phyloP scores from a whole-genome alignment of 1,140 invertebrate species.

The Halyomorpha halys region DNA sequence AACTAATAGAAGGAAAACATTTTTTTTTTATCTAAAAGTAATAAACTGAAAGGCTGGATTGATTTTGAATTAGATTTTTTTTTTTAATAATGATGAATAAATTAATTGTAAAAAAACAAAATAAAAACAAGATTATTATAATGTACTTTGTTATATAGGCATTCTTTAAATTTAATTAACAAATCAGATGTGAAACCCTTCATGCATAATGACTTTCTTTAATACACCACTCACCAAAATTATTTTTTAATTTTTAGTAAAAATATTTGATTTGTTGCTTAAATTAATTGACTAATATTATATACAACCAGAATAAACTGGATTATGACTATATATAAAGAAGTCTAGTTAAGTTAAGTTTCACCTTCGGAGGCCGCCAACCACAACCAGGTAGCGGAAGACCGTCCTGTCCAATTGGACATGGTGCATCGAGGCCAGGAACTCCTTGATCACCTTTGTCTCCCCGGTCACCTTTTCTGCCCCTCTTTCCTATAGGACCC shows the following conservation, averaged over 20 bases:
- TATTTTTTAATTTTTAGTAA: constrained; percentile 3
- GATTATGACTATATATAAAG: not conserved
- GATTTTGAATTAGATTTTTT: too few species aligned
- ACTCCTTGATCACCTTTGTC: constrained; percentile 90
- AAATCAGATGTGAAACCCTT: too few species aligned
- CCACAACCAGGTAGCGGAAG: constrained; percentile 88
- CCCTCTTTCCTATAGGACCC: constrained; percentile 79
- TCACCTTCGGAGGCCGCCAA: constrained; percentile 75
- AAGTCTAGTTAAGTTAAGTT: not conserved
- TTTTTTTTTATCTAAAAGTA: too few species aligned
- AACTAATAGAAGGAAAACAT: too few species aligned
- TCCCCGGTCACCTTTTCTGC: constrained; percentile 80
- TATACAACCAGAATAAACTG: not conserved
- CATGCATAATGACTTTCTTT: not conserved
- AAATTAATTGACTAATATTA: not conserved
- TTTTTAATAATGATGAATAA: too few species aligned
- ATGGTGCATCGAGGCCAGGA: constrained; percentile 91
- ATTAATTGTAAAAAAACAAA: too few species aligned
- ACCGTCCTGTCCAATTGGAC: constrained; percentile 87
- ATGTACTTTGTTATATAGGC: too few species aligned
- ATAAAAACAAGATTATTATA: too few species aligned
- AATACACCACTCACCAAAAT: not conserved
- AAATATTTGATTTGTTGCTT: not conserved
- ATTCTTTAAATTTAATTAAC: too few species aligned
- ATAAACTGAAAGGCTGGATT: too few species aligned